Base-by-base conservation (phyloP, 2,888 invertebrate species). In the Celastrina argiolus region DNA sequence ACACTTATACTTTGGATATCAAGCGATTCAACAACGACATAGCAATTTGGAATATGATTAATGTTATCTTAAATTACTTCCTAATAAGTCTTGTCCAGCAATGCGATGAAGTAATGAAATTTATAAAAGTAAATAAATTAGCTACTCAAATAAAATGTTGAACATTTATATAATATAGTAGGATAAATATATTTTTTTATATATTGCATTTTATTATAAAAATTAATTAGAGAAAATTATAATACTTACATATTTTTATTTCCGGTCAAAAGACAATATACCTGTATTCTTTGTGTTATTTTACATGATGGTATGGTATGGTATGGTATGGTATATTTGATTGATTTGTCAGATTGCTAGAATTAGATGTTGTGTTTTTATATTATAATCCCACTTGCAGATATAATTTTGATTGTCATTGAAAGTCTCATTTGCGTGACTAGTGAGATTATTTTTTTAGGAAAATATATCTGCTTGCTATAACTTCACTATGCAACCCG, bases 1-100 rank as follows among this genome's bases (percentile, higher is more conserved):
- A 39, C 28, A 56, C 28, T 22, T 22, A 39, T 12, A 39, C 18
- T 61, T 22, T 61, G 61, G 61, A 18, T 36, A 61, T 61, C 39
- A 61, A 61, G 61, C 61, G 36, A 61, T 18, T 36, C 16, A 36
- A 36, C 18, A 51, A 51, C 51, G 51, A 51, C 51, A 4, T 51
- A 51, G 22, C 7, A 34, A 34, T 31, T 59, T 59, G 58, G 31
- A 59, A 59, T 34, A 59, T 16, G 31, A 34, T 16, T 28, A 34
- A 34, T 59, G 58, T 26, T 51, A 26, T 26, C 22, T 51, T 51
- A 51, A 22, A 51, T 26, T 26, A 51, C 51, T 51, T 22, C 18
- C 51, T 51, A 14, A 26, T 51, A 51, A 26, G 51, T 22, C 51
- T 51, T 51, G 51, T 26, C 51, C 51, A 51, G 51, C 51, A 51